Conservation (phyloP, 2,888 invertebrate species). For the Diarsia rubi region DNA sequence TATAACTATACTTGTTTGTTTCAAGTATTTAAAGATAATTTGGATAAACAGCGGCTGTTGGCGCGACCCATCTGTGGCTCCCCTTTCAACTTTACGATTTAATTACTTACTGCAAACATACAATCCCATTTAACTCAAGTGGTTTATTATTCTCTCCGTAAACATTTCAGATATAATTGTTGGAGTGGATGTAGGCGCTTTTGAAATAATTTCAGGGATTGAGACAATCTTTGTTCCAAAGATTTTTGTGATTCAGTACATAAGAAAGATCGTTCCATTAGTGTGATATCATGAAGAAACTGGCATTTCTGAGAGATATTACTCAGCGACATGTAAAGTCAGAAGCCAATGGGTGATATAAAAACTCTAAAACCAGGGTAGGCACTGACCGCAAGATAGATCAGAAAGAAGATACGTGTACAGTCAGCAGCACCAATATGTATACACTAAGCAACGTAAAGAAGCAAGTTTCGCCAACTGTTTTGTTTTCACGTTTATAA, state of each 20-base stretch:
- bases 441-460: too few relatives aligned
- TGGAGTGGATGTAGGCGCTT: conserved; percentile 29
- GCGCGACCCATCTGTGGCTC: conserved; percentile 56
- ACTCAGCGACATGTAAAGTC: too few relatives aligned
- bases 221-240: background rate
- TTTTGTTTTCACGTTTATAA: too few relatives aligned
- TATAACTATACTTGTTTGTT: conserved; percentile 41
- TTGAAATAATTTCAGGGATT: conserved; percentile 22
- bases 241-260: background rate
- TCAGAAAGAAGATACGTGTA: too few relatives aligned
- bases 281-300: too few relatives aligned
- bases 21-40: conserved; percentile 52
- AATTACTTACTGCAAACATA: conserved; percentile 66
- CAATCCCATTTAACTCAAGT: conserved; percentile 62
- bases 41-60: conserved; percentile 41
- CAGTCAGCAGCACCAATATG: too few relatives aligned
- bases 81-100: conserved; percentile 61
- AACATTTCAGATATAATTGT: conserved; percentile 57
- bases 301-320: too few relatives aligned
- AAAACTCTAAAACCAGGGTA: too few relatives aligned
- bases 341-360: too few relatives aligned
- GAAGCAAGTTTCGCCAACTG: too few relatives aligned
- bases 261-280: background rate
- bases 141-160: conserved; percentile 59
- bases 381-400: too few relatives aligned